A percentile compares a stretch with the other conserved stretches of the same genome.
phyloP scores from a whole-genome alignment of 2,888 invertebrate genomes.

The Nysson spinosus region DNA sequence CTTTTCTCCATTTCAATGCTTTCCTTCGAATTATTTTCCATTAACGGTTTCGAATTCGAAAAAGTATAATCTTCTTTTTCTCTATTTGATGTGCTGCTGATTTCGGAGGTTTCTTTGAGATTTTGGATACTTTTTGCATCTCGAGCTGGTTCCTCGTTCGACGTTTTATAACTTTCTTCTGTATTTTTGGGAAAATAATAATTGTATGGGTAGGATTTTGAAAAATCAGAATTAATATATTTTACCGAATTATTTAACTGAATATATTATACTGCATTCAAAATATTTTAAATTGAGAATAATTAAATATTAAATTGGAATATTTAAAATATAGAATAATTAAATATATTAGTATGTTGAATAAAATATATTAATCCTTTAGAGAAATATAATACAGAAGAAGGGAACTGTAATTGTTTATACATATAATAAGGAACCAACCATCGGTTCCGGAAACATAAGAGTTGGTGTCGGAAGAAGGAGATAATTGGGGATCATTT shows the following conservation, averaged over 20 bases:
- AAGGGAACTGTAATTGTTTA: too few relatives aligned
- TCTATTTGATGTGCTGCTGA: not conserved
- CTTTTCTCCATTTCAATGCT: not conserved
- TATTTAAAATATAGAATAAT: too few relatives aligned
- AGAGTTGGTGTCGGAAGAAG: slow-evolving; percentile 24
- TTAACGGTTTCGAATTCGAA: not conserved
- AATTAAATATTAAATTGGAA: too few relatives aligned
- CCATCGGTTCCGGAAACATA: slow-evolving; percentile 55
- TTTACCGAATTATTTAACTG: too few relatives aligned
- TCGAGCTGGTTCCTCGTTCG: slow-evolving; percentile 57
- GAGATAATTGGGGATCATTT: not conserved
- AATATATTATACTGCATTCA: too few relatives aligned
- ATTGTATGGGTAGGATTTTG: not conserved
- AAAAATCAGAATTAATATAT: not conserved
- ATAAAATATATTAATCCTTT: too few relatives aligned
- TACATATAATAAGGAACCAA: slow-evolving; percentile 21
- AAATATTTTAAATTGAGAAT: too few relatives aligned
- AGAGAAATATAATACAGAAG: too few relatives aligned
- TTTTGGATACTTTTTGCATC: not conserved
- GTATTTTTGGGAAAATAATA: not conserved
- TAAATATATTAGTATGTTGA: too few relatives aligned
- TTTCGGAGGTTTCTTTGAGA: not conserved
- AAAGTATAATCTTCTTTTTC: not conserved
- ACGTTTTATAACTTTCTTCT: slow-evolving; percentile 63
- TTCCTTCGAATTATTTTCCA: not conserved